Base-by-base conservation (phyloP, 2,888 invertebrate species). In the Calameuta pallipes region DNA sequence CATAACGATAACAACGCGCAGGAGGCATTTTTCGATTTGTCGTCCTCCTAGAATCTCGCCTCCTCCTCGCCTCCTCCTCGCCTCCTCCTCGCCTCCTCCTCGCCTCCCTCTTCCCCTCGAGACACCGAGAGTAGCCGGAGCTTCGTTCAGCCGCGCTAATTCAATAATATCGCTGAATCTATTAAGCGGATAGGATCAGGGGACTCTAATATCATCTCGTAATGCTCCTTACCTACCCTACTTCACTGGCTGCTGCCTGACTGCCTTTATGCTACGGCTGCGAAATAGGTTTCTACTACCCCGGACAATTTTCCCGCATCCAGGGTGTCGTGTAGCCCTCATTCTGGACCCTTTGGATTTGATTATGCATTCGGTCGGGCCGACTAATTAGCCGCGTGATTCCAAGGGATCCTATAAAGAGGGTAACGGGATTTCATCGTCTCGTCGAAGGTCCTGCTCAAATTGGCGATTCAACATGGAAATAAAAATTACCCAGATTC, bases 111-210 rank as follows among this genome's bases (percentile, higher is more conserved):
- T 74, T 73, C 75, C 76, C 82, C 76, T 56, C 70, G 33, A 33
- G 76, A 74, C 79, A 34, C 23, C 76, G 76, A 77, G 83, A 85
- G 82, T 83, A 84, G 81, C 83, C 81, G 77, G 79, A 36, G 83
- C 82, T 87, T 84, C 86, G 85, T 83, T 84, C 85, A 81, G 80
- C 82, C 80, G 80, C 81, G 84, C 84, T 89, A 87, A 89, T 89
- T 89, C 86, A 89, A 88, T 87, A 85, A 88, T 86, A 86, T 88
- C 84, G 83, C 80, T 84, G 85, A 88, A 88, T 89, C 86, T 87
- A 87, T 89, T 88, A 87, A 86, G 86, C 81, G 85, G 85, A 86
- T 89, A 84, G 84, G 83, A 86, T 86, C 83, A 83, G 77, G 79
- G 80, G 78, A 82, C 79, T 85, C 83, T 83, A 85, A 87, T 86